Evolutionary conservation across 2,888 invertebrate genomes (phyloP).

Genomic region (Bursaphelenchus okinawaensis): DNA sequence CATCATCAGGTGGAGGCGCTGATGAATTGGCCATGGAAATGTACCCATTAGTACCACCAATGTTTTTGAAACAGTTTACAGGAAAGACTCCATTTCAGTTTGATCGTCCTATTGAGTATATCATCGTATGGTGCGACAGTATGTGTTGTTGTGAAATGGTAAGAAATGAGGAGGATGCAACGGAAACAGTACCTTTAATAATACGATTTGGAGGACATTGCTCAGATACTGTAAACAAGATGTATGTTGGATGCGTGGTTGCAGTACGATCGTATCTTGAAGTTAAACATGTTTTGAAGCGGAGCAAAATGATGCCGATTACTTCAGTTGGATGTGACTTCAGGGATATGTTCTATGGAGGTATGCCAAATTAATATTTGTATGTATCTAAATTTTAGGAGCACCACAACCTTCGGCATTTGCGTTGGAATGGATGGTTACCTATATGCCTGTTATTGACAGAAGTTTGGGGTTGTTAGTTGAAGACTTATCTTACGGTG

Average conservation of each 20-base stretch:
- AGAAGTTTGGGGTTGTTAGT: neutral
- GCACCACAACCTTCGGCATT: neutral
- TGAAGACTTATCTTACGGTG: neutral
- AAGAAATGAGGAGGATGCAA: neutral
- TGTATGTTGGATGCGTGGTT: neutral
- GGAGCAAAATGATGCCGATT: neutral
- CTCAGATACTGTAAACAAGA: neutral
- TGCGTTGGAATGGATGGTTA: neutral
- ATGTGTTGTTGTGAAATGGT: neutral
- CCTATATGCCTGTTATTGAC: neutral
- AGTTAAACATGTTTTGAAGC: neutral
- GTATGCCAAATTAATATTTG: too few species aligned
- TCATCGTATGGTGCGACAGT: neutral
- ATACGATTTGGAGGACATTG: neutral
- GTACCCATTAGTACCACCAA: neutral
- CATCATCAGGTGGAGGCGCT: neutral
- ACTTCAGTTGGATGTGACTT: neutral
- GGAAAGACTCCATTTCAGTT: neutral
- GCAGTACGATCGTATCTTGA: neutral
- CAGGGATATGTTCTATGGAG: neutral
- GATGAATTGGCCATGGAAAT: neutral
- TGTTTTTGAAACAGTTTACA: neutral
- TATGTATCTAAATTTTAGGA: neutral
- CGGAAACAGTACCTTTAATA: neutral
- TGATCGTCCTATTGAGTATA: neutral